These are phyloP conservation scores for Lophura nycthemera DNA, from an alignment of 2,113 vertebrate genomes.

Conservation along the genomic window DNA sequence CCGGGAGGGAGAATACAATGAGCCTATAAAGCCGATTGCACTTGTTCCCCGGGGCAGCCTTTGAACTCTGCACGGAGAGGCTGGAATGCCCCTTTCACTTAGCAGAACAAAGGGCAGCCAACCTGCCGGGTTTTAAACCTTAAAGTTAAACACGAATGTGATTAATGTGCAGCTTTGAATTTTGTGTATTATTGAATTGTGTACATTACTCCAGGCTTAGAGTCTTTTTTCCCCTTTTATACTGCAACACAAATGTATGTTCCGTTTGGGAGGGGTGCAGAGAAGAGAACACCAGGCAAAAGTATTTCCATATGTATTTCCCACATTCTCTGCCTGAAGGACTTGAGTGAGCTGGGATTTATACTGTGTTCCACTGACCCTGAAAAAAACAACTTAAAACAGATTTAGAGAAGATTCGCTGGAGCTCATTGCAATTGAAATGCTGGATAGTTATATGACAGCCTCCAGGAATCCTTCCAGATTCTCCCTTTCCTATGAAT, in stretches of 20 bases:
- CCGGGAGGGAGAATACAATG: slow-evolving; percentile 20
- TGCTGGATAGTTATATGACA: slow-evolving; percentile 36
- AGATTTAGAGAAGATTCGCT: slow-evolving; percentile 57
- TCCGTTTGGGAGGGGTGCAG: slow-evolving; percentile 53
- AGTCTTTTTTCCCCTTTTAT: slow-evolving; percentile 53
- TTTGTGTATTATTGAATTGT: slow-evolving; percentile 63
- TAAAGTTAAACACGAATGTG: slow-evolving; percentile 62
- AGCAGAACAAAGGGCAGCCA: slow-evolving; percentile 64
- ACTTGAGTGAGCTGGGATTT: slow-evolving; percentile 52
- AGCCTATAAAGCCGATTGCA: slow-evolving; percentile 50
- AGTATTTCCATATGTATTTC: slow-evolving; percentile 72
- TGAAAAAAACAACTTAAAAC: slow-evolving; percentile 49
- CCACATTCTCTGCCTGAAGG: slow-evolving; percentile 56
- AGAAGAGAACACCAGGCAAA: slow-evolving; percentile 52
- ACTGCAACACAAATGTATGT: slow-evolving; percentile 52
- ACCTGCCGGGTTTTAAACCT: slow-evolving; percentile 57
- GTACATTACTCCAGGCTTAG: slow-evolving; percentile 59
- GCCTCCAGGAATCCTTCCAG: slow-evolving; percentile 56
- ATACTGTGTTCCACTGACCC: slow-evolving; percentile 60
- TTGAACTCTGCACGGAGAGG: slow-evolving; percentile 43
- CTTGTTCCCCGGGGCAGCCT: slow-evolving; percentile 67
- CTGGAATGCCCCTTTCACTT: slow-evolving; percentile 66
- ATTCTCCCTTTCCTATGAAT: slow-evolving; percentile 37
- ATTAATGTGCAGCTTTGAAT: slow-evolving; percentile 73
- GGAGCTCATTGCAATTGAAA: slow-evolving; percentile 43